phyloP scores from a whole-genome alignment of 2,888 invertebrate genomes.

The Shargacucullia verbasci region DNA sequence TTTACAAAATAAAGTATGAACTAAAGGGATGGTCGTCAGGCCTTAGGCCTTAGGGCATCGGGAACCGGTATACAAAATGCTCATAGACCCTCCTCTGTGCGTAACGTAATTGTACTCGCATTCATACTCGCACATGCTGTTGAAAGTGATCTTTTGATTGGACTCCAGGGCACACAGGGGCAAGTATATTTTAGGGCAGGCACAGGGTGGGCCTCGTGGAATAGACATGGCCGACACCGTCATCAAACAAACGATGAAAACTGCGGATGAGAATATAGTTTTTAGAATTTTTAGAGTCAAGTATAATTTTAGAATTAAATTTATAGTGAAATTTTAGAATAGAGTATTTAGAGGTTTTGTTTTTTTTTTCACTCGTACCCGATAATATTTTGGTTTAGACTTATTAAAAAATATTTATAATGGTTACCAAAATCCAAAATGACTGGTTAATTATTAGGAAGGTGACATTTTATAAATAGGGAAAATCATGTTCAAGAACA shows the following conservation, averaged over 20 bases:
- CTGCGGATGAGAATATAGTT: conserved; percentile 57
- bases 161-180: conserved; percentile 77
- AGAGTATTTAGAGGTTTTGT: too few species aligned
- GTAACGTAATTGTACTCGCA: conserved; percentile 64
- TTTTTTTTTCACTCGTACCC: too few species aligned
- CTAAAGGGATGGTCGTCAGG: conserved; percentile 6
- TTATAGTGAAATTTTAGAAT: too few species aligned
- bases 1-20: conserved; percentile 16
- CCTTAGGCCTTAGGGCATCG: conserved; percentile 16
- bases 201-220: conserved; percentile 61
- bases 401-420: too few species aligned
- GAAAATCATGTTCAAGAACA: too few species aligned
- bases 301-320: too few species aligned
- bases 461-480: too few species aligned
- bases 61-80: conserved; percentile 25
- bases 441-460: too few species aligned
- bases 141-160: conserved; percentile 70
- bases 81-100: conserved; percentile 27
- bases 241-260: conserved; percentile 62
- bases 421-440: too few species aligned
- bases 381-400: too few species aligned
- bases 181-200: conserved; percentile 76
- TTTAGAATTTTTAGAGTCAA: not conserved
- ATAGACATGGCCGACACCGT: conserved; percentile 41
- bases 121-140: conserved; percentile 77